phyloP scores from a whole-genome alignment of 2,888 invertebrate genomes.

The Calameuta pallipes region DNA sequence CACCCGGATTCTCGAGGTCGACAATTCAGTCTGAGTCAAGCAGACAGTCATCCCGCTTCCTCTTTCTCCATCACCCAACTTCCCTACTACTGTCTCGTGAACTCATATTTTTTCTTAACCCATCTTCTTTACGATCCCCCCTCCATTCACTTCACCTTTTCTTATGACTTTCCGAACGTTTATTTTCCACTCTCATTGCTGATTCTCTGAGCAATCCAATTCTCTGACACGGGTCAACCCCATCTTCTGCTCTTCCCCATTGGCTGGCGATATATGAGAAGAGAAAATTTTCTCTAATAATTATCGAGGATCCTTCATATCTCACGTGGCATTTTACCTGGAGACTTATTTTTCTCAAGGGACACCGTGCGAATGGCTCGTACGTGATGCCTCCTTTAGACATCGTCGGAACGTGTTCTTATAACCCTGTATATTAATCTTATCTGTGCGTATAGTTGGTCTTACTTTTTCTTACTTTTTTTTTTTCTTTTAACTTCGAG shows the following conservation, averaged over 20 bases:
- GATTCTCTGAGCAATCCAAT: too few relatives aligned
- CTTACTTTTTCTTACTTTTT: too few relatives aligned
- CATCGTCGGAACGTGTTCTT: too few relatives aligned
- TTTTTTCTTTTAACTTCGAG: too few relatives aligned
- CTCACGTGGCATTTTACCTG: constrained; percentile 1
- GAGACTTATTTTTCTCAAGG: constrained; percentile 29
- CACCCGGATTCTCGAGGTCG: background rate
- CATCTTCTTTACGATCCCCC: background rate
- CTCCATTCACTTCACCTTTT: too few relatives aligned
- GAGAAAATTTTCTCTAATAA: background rate
- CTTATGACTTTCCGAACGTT: too few relatives aligned
- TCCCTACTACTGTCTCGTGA: background rate
- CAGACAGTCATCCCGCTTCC: background rate
- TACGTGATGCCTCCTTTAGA: constrained; percentile 17
- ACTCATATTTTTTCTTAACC: background rate
- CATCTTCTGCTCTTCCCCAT: too few relatives aligned
- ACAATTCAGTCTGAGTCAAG: background rate
- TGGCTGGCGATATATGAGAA: background rate
- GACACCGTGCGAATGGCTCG: constrained; percentile 6
- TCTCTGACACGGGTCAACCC: too few relatives aligned
- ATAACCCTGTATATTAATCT: background rate
- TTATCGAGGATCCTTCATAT: background rate
- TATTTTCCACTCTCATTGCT: too few relatives aligned
- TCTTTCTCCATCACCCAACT: background rate
- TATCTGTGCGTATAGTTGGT: background rate